Conservation (phyloP, 2,888 invertebrate genomes). For the Lucinisca nassula region DNA sequence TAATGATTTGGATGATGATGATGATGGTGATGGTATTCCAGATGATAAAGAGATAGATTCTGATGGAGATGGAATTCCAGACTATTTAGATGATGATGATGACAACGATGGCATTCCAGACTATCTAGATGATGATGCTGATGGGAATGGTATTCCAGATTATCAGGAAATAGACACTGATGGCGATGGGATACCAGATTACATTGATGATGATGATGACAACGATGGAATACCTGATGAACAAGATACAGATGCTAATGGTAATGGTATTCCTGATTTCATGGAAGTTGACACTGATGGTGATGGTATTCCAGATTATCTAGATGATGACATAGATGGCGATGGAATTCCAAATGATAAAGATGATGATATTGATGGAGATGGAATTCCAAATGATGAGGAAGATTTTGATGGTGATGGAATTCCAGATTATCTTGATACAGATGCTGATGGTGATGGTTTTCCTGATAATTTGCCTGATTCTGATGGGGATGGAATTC, state of each 20-base stretch:
- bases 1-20: slow-evolving; percentile 78
- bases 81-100: slow-evolving; percentile 79
- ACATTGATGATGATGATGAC: slow-evolving; percentile 80
- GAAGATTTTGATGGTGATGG: slow-evolving; percentile 81
- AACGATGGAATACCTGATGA: slow-evolving; percentile 82
- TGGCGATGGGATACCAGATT: slow-evolving; percentile 82
- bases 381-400: slow-evolving; percentile 82
- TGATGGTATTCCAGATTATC: slow-evolving; percentile 81
- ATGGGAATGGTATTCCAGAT: slow-evolving; percentile 82
- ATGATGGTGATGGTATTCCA: slow-evolving; percentile 84
- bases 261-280: slow-evolving; percentile 85
- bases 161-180: slow-evolving; percentile 75
- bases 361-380: slow-evolving; percentile 70
- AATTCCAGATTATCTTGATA: slow-evolving; percentile 77
- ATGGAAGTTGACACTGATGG: slow-evolving; percentile 78
- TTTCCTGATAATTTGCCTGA: slow-evolving; percentile 79
- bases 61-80: slow-evolving; percentile 84
- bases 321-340: slow-evolving; percentile 79
- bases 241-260: slow-evolving; percentile 79
- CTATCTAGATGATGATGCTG: slow-evolving; percentile 77
- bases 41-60: slow-evolving; percentile 73
- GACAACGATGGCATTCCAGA: slow-evolving; percentile 83
- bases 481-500: slow-evolving; percentile 86
- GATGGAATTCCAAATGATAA: slow-evolving; percentile 82
- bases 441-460: slow-evolving; percentile 84